Base-by-base conservation (phyloP, 1,140 invertebrate genomes). In the Theocolax elegans region DNA sequence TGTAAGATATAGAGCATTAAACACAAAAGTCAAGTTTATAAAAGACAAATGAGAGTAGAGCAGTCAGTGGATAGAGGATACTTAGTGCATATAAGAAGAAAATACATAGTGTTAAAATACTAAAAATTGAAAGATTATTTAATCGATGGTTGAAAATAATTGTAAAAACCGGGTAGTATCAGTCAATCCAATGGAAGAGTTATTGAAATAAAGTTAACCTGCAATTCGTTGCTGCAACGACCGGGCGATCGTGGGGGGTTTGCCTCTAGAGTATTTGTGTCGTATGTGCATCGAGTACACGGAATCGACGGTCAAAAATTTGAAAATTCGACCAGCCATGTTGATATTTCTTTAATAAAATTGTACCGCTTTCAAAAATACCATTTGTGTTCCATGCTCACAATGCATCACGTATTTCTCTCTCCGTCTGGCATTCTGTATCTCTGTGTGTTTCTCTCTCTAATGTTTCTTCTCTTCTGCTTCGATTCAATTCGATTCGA, bases 221-320 rank as follows among this genome's bases (percentile, higher is more conserved):
- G 87, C 87, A 60, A 94, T 73, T 62, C 90, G 87, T 78, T 94
- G 88, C 76, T 90, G 84, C 60, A 94, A 80, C 8, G 80, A 88
- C 75, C 85, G 87, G 21, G 91, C 91, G 19, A 89, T 82, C n/a
- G 87, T 87, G n/a, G 92, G 91, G 15, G 90, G 85, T 85, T 90
- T 92, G 74, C 92, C 92, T 73, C 91, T 86, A 15, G 83, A 83
- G 76, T 91, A 90, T 0, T 87, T 89, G 72, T 87, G 71, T 31
- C 89, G 82, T 27, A 89, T 56, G 71, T 83, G 79, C 60, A 74
- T 74, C 23, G 35, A 19, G 29, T 60, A 72, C 0, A 44, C 21
- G n/a, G 74, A 68, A 48, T 76, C 71, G 9, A 35, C 35, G 15
- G 71, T 65, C 2, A 79, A 67, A 31, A 71, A 49, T 21, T 72